Evolutionary conservation across 2,113 vertebrate species (phyloP).

Genomic region (Leucoraja erinaceus): DNA sequence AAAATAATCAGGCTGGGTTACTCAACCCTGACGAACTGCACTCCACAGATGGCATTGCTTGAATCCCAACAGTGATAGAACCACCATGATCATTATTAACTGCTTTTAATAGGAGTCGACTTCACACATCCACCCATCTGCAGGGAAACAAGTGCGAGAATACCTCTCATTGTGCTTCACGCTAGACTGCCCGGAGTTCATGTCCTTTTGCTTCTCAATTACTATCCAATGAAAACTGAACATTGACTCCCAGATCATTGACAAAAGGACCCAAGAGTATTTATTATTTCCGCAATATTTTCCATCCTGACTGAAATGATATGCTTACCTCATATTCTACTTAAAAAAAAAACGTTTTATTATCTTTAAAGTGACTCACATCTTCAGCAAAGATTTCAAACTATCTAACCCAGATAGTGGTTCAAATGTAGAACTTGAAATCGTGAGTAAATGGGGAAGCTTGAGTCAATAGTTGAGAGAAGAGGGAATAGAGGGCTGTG

Average conservation of each 20-base stretch:
- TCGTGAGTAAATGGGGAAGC: neutral
- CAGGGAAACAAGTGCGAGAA: neutral
- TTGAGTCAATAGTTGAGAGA: neutral
- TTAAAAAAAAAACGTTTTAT: neutral
- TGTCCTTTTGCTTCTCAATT: neutral
- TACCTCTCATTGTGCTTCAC: neutral
- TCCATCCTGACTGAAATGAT: neutral
- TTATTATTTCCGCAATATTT: neutral
- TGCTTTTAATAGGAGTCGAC: slow-evolving; percentile 19
- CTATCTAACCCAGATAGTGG: neutral
- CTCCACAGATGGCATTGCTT: neutral
- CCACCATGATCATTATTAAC: slow-evolving; percentile 3
- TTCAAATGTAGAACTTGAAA: neutral
- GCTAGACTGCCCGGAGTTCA: neutral
- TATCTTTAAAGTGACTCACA: too few species aligned
- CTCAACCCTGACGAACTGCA: slow-evolving; percentile 15
- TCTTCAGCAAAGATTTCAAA: too few species aligned
- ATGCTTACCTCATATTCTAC: neutral
- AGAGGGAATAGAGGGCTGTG: neutral
- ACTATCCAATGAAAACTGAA: neutral
- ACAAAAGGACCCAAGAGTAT: neutral
- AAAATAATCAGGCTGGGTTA: slow-evolving; percentile 10
- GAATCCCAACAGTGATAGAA: neutral
- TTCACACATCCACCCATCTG: neutral
- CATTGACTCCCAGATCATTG: neutral